These are phyloP conservation scores for Parotia lawesii DNA, from an alignment of 2,113 vertebrate species.

Conservation along the genomic window DNA sequence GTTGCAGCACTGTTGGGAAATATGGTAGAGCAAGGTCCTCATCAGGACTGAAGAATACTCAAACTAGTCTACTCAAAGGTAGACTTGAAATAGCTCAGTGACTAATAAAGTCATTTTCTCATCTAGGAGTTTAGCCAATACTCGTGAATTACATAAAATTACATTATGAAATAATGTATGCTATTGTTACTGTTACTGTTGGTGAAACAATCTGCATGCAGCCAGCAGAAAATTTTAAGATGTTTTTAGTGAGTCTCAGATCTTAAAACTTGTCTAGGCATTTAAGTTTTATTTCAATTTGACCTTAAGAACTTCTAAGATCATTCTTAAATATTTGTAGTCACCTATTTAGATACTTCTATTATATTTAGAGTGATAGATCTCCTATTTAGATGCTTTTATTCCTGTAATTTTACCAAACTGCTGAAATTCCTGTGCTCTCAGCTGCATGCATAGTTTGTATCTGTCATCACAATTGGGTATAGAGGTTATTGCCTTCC, in stretches of 20 bases:
- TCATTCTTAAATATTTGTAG: not conserved
- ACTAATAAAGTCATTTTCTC: not conserved
- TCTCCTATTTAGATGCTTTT: not conserved
- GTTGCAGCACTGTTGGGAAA: not conserved
- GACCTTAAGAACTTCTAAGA: not conserved
- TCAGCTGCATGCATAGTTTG: not conserved
- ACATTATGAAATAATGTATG: not conserved
- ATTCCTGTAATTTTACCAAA: not conserved
- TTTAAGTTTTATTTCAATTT: not conserved
- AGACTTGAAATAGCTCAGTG: not conserved
- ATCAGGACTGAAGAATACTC: not conserved
- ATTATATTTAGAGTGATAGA: not conserved
- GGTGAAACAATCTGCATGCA: not conserved
- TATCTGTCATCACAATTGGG: not conserved
- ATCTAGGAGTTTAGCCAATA: not conserved
- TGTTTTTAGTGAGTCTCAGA: fast-evolving
- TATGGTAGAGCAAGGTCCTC: not conserved
- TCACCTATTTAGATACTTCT: not conserved
- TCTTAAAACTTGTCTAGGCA: not conserved
- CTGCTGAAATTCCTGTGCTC: not conserved
- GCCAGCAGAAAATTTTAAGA: not conserved
- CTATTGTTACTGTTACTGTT: not conserved
- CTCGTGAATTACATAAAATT: not conserved
- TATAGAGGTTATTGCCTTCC: not conserved
- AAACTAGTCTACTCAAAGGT: not conserved